Percentiles rank a stretch among this genome's conserved stretches.
Conservation (phyloP, 2,888 invertebrate species). For the Molanna angustata region DNA sequence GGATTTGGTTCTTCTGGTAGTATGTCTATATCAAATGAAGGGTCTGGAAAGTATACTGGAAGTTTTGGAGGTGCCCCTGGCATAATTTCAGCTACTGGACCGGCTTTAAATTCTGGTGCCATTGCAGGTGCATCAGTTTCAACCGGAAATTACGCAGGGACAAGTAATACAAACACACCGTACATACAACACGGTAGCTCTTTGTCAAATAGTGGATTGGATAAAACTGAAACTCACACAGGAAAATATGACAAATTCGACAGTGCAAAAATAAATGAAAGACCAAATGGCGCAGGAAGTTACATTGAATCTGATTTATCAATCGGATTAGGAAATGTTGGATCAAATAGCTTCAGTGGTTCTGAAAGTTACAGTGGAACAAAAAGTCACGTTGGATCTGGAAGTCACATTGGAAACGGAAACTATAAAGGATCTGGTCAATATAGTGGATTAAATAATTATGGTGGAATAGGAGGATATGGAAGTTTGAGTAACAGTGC, state of each 20-base stretch:
- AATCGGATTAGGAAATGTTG: not conserved
- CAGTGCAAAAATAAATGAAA: too few relatives aligned
- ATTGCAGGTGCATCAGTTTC: not conserved
- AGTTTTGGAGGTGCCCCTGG: slow-evolving; percentile 40
- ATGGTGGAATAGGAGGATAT: slow-evolving; percentile 4
- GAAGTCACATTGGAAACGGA: slow-evolving; percentile 8
- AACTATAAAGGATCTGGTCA: slow-evolving; percentile 27
- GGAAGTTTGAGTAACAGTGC: too few relatives aligned
- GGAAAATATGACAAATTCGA: too few relatives aligned
- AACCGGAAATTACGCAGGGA: not conserved
- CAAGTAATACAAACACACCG: too few relatives aligned
- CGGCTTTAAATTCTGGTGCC: slow-evolving; percentile 16
- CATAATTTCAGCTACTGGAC: slow-evolving; percentile 23
- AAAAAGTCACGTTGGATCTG: slow-evolving; percentile 7
- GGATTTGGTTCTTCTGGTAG: too few relatives aligned
- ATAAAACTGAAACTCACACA: too few relatives aligned
- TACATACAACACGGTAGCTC: too few relatives aligned
- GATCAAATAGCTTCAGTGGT: not conserved
- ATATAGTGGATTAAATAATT: not conserved
- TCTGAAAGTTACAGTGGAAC: slow-evolving; percentile 24
- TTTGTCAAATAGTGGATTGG: too few relatives aligned
- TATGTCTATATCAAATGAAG: too few relatives aligned
- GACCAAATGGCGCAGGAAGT: too few relatives aligned
- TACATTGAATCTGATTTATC: too few relatives aligned
- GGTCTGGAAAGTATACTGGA: slow-evolving; percentile 35